Conservation (phyloP, 2,797 vertebrate genomes). For the Siniperca obscura region DNA sequence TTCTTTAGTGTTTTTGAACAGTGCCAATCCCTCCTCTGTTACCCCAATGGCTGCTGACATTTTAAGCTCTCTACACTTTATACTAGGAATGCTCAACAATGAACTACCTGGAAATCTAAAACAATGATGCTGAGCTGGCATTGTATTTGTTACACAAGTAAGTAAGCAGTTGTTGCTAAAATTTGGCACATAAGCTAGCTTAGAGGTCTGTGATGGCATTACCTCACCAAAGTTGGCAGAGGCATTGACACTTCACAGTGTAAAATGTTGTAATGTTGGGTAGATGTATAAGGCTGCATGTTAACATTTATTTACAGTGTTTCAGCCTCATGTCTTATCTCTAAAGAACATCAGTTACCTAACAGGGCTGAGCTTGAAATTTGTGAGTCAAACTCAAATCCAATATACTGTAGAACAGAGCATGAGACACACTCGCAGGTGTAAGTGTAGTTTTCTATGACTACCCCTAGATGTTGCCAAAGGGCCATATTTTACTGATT, state of each 20-base stretch:
- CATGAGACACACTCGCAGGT: not conserved
- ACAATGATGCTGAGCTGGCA: not conserved
- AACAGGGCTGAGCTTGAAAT: not conserved
- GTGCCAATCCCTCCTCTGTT: not conserved
- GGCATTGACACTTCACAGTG: not conserved
- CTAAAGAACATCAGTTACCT: not conserved
- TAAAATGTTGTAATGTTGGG: not conserved
- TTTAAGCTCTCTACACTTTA: not conserved
- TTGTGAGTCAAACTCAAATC: not conserved
- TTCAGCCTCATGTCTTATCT: not conserved
- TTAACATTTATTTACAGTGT: too few relatives aligned
- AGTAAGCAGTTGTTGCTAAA: not conserved
- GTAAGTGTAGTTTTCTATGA: constrained; percentile 2
- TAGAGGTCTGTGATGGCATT: not conserved
- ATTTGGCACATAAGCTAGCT: not conserved
- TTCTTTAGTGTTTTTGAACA: constrained; percentile 4
- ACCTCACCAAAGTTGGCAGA: not conserved
- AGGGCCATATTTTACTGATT: not conserved
- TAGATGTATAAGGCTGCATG: not conserved
- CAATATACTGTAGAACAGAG: not conserved
- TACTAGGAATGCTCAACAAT: not conserved
- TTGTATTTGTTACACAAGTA: not conserved
- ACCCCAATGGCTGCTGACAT: not conserved
- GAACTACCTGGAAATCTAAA: not conserved
- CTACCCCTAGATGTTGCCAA: constrained; percentile 51